These are phyloP conservation scores for Agrilus cyanescens DNA, from an alignment of 2,888 invertebrate species.

Conservation along the genomic window DNA sequence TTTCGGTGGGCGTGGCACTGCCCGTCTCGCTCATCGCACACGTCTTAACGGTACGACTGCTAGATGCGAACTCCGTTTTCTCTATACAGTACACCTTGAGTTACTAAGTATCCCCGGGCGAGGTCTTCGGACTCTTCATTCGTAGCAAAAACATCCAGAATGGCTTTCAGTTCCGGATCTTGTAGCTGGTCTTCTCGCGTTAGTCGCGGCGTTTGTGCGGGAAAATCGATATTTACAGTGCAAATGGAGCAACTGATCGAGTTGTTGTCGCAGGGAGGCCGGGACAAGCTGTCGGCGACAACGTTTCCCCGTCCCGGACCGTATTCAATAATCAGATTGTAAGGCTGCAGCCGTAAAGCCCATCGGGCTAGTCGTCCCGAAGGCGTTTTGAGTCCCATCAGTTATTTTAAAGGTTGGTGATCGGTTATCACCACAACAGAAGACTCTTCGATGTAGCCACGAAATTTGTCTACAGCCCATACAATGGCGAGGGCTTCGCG, in stretches of 20 bases:
- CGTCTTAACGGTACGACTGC: too few relatives aligned
- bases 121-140: neutral
- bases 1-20: too few relatives aligned
- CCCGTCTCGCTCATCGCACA: too few relatives aligned
- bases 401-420: slow-evolving; percentile 36
- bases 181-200: slow-evolving; percentile 8
- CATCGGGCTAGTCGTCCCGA: slow-evolving; percentile 31
- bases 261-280: slow-evolving; percentile 13
- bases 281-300: slow-evolving; percentile 28
- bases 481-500: slow-evolving; percentile 20
- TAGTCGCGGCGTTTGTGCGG: slow-evolving; percentile 25
- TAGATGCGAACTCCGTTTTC: too few relatives aligned
- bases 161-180: slow-evolving; percentile 12
- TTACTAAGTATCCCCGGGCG: too few relatives aligned
- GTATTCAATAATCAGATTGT: slow-evolving; percentile 26
- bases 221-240: too few relatives aligned
- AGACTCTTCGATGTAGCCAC: slow-evolving; percentile 30
- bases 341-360: slow-evolving; percentile 29
- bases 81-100: too few relatives aligned
- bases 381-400: slow-evolving; percentile 28
- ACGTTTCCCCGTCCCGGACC: slow-evolving; percentile 25
- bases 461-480: slow-evolving; percentile 29
- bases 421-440: slow-evolving; percentile 30
- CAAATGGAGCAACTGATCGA: neutral
- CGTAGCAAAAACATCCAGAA: slow-evolving; percentile 9